These are phyloP conservation scores for Sebastiscus tertius DNA, from an alignment of 2,797 vertebrate genomes.

Conservation along the genomic window DNA sequence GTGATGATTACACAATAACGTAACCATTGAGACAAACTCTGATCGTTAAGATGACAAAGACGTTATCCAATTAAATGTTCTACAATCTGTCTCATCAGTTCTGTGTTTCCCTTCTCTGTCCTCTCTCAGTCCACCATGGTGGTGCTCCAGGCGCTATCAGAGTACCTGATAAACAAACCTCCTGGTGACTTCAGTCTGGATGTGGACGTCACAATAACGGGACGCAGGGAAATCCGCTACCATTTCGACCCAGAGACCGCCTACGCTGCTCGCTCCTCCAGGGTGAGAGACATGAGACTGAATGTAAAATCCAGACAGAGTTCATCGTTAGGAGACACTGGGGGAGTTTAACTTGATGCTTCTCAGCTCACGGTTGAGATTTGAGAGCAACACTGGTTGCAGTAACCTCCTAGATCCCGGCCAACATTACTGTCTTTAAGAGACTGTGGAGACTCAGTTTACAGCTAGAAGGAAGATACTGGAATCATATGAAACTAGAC, in stretches of 20 bases:
- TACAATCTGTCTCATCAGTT: not conserved
- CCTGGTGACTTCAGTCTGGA: conserved; percentile 58
- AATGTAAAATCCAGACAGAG: not conserved
- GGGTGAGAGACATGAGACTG: conserved; percentile 48
- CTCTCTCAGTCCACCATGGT: conserved; percentile 82
- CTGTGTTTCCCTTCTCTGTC: not conserved
- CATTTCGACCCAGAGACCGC: conserved; percentile 63
- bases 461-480: too few relatives aligned
- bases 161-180: conserved; percentile 75
- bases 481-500: too few relatives aligned
- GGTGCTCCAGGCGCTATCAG: conserved; percentile 82
- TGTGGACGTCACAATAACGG: conserved; percentile 74
- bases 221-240: conserved; percentile 71
- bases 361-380: not conserved
- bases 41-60: not conserved
- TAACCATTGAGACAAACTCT: too few relatives aligned
- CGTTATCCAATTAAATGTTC: not conserved
- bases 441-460: too few relatives aligned
- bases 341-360: not conserved
- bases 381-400: not conserved
- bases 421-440: too few relatives aligned
- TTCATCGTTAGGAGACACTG: not conserved
- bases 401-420: not conserved
- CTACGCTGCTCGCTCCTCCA: conserved; percentile 71
- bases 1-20: too few relatives aligned